Evolutionary conservation across 2,888 invertebrate genomes (phyloP), one percentile per base, ranked within the genome.

Genomic region (Eupsilia transversa): DNA sequence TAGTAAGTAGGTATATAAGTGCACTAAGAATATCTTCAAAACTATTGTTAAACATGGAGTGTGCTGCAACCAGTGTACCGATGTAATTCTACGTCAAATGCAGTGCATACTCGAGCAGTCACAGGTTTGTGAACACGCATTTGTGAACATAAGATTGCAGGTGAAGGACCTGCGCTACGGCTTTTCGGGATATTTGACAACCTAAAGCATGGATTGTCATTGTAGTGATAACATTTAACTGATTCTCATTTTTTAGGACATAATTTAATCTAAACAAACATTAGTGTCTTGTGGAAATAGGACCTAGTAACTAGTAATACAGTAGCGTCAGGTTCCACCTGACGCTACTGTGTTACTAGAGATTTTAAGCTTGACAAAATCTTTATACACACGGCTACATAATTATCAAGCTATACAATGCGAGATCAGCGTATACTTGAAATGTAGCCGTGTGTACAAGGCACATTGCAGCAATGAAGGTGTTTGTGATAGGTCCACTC

Each of bases 31-130:
- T 54, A 54, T 49, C 10, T 74, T 10, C 41, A 38, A 65, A 80
- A 74, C 54, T 56, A 74, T 80, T 65, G 75, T 82, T n/a, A 30
- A 64, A 46, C 43, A 59, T 70, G 10, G 77, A 66, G 66, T 66
- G 82, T 63, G n/a, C 41, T 70, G 49, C 2, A 59, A 49, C 65
- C 77, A 75, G 75, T 74, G 75, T 66, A 85, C 74, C 63, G 64
- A 59, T 72, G 73, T 68, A 79, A 71, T 85, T 75, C 60, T 49
- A 82, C 74, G 82, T 82, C 85, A 82, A 73, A 79, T 79, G 73
- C 85, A 75, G 56, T 67, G 68, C 67, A 72, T 68, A 63, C 72
- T 85, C 43, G 64, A 71, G 79, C 43, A 59, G 71, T 79, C 63
- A 68, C 63, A 27, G 68, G n/a, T 52, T 70, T 73, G 75, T 27